A percentile compares a stretch with the other conserved stretches of the same genome.
phyloP scores from a whole-genome alignment of 1,140 invertebrate species.

The Mamestra configurata region DNA sequence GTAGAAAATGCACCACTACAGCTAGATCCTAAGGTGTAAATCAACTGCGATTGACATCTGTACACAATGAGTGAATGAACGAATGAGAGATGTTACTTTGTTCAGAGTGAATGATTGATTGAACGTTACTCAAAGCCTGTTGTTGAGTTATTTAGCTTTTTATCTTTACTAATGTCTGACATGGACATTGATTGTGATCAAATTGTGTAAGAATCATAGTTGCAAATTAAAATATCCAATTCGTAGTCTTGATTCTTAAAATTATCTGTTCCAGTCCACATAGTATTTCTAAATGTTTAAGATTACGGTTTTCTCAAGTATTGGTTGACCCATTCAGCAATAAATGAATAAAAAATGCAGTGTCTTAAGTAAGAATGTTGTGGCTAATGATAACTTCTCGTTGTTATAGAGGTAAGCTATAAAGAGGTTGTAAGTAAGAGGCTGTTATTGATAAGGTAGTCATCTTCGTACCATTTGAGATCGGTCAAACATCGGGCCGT shows the following conservation, averaged over 20 bases:
- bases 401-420: slow-evolving; percentile 66
- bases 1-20: slow-evolving; percentile 61
- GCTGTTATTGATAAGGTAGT: slow-evolving; percentile 72
- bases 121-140: slow-evolving; percentile 25
- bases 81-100: slow-evolving; percentile 37
- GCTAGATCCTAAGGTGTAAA: slow-evolving; percentile 71
- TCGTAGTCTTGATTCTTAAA: slow-evolving; percentile 7
- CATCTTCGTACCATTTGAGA: slow-evolving; percentile 59
- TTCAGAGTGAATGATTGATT: slow-evolving; percentile 14
- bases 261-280: slow-evolving; percentile 8
- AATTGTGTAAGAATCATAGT: slow-evolving; percentile 33
- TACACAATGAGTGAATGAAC: not conserved
- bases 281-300: slow-evolving; percentile 9
- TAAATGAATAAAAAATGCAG: slow-evolving; percentile 73
- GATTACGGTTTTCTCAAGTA: not conserved
- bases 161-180: slow-evolving; percentile 25
- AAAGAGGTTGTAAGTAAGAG: slow-evolving; percentile 80
- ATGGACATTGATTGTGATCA: slow-evolving; percentile 43
- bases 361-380: slow-evolving; percentile 82
- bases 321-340: slow-evolving; percentile 62
- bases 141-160: slow-evolving; percentile 39
- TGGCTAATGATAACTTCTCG: slow-evolving; percentile 75
- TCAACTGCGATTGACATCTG: not conserved
- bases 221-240: slow-evolving; percentile 16
- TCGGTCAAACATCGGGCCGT: slow-evolving; percentile 23